Base-by-base conservation (phyloP, 2,888 invertebrate genomes). In the Girardia tigrina region DNA sequence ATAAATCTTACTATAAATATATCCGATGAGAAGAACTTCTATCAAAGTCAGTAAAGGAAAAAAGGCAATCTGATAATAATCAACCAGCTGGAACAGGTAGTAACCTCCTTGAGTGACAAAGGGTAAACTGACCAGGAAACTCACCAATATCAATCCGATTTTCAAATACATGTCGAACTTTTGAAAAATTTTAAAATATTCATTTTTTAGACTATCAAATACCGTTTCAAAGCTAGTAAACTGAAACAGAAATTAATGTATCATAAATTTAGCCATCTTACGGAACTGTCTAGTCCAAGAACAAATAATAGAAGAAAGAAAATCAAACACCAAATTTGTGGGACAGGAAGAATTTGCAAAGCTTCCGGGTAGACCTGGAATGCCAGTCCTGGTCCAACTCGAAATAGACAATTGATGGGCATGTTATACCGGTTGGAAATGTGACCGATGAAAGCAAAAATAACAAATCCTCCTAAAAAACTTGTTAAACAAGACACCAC, bases 51-150 rank as follows among this genome's bases (percentile, higher is more conserved):
- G 16, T 12, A 71, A 28, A 4, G 28, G 27, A 14, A 71, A 28
- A 23, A 71, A 71, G 2, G 27, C 28, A 28, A 71, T 28, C 27
- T 71, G 71, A 71, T 71, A 71, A 28, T 71, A 71, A 23, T 71
- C 71, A n/a, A 71, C 26, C 6, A 71, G 14, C 20, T 71, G 71
- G 26, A 28, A 71, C 28, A 71, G n/a, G 26, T 71, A 71, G n/a
- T 12, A 71, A 16, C 71, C 71, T 71, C 71, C 71, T 8, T 23
- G 71, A 56, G 56, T 56, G 4, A 56, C 56, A 56, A 56, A n/a
- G 20, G 56, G 56, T 6, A 56, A 56, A 16, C 56, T 56, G 4
- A 56, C 23, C 2, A 56, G n/a, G 23, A 56, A 56, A 16, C 56
- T 56, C 20, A 4, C 4, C 4, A 56, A 6, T 4, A 56, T 56